These are phyloP conservation scores for Smutsia temminckii DNA, from an alignment of 2,797 vertebrate genomes.

Conservation along the genomic window DNA sequence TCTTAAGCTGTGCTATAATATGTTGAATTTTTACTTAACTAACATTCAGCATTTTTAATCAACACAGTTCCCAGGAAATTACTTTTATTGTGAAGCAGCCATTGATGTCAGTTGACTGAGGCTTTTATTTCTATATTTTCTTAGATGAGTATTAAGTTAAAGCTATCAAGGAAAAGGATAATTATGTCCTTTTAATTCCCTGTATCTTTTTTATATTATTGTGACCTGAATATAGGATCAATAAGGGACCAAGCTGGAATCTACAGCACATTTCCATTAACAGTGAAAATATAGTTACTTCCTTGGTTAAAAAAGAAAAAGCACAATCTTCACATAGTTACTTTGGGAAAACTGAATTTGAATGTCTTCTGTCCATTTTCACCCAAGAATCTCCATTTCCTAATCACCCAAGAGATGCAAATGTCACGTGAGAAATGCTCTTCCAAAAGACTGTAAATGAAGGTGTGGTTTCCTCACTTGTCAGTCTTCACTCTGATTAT, in stretches of 20 bases:
- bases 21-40: neutral
- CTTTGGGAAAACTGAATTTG: neutral
- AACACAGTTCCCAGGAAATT: neutral
- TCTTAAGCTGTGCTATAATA: neutral
- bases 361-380: conserved; percentile 37
- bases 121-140: neutral
- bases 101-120: neutral
- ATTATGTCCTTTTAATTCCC: neutral
- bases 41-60: neutral
- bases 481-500: neutral
- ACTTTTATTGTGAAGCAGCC: neutral
- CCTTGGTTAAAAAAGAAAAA: neutral
- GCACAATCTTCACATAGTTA: neutral
- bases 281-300: neutral
- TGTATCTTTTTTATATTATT: neutral
- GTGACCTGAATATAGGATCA: neutral
- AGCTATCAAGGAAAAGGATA: neutral
- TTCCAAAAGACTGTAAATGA: neutral
- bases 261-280: neutral
- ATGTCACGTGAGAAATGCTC: neutral
- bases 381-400: neutral
- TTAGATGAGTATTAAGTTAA: neutral
- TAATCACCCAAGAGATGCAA: neutral
- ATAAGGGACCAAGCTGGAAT: neutral
- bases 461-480: neutral